These are phyloP conservation scores for Schlechtendalia chinensis DNA, from an alignment of 1,140 invertebrate species.

Conservation along the genomic window DNA sequence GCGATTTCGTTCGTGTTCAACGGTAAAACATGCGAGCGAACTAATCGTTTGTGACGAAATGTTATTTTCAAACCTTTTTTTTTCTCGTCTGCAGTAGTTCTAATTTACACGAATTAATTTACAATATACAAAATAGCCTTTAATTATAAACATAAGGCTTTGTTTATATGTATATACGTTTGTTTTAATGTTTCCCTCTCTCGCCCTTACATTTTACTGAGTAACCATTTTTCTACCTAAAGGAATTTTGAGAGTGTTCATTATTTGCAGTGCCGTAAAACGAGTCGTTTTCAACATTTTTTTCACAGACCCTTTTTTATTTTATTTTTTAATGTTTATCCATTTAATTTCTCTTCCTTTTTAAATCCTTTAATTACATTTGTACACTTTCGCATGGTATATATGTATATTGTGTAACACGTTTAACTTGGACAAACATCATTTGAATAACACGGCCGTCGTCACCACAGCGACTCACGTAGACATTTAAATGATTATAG, in stretches of 20 bases:
- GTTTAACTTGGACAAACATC: neutral
- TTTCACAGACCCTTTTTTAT: neutral
- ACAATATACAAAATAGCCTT: neutral
- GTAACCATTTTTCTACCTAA: conserved; percentile 10
- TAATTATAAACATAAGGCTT: conserved; percentile 33
- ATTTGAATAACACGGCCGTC: neutral
- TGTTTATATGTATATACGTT: conserved; percentile 1
- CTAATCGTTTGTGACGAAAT: neutral
- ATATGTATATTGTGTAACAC: neutral
- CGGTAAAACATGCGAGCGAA: neutral
- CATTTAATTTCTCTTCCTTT: conserved; percentile 4
- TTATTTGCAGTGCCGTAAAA: conserved; percentile 6
- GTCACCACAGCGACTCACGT: neutral
- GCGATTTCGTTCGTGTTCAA: neutral
- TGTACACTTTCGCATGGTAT: neutral
- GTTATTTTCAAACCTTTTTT: conserved; percentile 1
- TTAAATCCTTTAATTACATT: conserved; percentile 10
- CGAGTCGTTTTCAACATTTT: neutral
- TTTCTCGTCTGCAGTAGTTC: neutral
- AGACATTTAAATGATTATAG: conserved; percentile 2
- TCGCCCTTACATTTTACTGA: neutral
- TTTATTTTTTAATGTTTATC: too few species aligned
- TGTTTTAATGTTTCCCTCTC: neutral
- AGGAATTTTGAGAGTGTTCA: neutral
- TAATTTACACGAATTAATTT: conserved; percentile 29